Conservation (phyloP, 2,797 vertebrate species). For the Microctenopoma stevenorrisi region DNA sequence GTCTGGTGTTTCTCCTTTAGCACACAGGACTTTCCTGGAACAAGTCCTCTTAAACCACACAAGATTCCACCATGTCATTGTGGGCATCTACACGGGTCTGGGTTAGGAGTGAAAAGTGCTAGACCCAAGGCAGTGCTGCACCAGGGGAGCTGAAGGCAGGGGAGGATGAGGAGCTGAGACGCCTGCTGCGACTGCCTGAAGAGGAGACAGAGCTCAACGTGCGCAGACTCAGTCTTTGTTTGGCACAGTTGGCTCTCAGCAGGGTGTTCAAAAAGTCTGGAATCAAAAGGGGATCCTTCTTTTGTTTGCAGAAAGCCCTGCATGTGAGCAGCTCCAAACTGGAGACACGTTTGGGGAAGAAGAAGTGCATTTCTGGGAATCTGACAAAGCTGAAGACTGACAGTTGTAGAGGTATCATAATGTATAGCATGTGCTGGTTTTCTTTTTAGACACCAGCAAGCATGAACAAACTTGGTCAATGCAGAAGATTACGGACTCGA, state of each 20-base stretch:
- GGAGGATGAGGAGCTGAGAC: conserved; percentile 78
- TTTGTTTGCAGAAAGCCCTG: conserved; percentile 24
- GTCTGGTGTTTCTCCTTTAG: neutral
- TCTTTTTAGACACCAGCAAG: conserved; percentile 31
- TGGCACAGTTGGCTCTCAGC: conserved; percentile 48
- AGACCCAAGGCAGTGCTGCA: conserved; percentile 17
- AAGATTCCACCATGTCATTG: conserved; percentile 14
- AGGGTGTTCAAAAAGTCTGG: conserved; percentile 39
- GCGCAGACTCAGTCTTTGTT: conserved; percentile 41
- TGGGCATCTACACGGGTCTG: conserved; percentile 11
- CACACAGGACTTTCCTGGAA: conserved; percentile 11
- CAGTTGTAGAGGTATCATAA: conserved; percentile 51
- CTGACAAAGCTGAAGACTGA: conserved; percentile 45
- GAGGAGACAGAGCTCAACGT: conserved; percentile 30
- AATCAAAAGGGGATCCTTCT: conserved; percentile 43
- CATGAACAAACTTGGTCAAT: conserved; percentile 47
- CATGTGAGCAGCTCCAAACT: conserved; percentile 39
- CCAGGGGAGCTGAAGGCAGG: conserved; percentile 33
- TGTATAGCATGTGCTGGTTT: conserved; percentile 34
- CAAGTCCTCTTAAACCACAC: conserved; percentile 1
- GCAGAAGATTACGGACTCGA: too few relatives aligned
- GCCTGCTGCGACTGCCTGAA: conserved; percentile 86
- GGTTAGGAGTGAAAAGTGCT: conserved; percentile 15
- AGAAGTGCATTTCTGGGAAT: conserved; percentile 38
- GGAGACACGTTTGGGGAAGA: conserved; percentile 27